Percentiles rank a stretch among this genome's conserved stretches.
phyloP scores from a whole-genome alignment of 2,113 vertebrate genomes.

The Sarotherodon lohbergeri region DNA sequence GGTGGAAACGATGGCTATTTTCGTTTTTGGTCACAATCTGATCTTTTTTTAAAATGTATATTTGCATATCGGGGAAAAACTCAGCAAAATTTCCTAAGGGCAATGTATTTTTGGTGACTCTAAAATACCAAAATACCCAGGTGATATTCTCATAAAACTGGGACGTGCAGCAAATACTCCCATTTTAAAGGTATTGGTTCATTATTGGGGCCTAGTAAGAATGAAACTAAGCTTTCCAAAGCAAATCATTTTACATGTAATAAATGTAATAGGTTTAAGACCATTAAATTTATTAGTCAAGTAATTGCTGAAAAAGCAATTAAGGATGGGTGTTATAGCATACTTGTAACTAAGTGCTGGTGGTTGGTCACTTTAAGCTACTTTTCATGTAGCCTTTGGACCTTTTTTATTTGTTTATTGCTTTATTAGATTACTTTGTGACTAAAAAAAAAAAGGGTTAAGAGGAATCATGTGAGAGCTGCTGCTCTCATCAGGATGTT shows the following conservation, averaged over 20 bases:
- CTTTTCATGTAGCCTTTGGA: neutral
- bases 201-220: neutral
- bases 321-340: neutral
- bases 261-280: neutral
- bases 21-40: neutral
- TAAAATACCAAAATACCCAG: neutral
- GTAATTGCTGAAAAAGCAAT: neutral
- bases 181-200: neutral
- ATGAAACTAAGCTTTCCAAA: neutral
- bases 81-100: neutral
- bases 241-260: neutral
- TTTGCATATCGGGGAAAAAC: neutral
- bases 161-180: neutral
- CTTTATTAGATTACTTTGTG: slow-evolving; percentile 4
- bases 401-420: slow-evolving; percentile 15
- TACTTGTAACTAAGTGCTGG: neutral
- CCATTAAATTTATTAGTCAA: neutral
- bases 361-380: neutral
- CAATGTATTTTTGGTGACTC: neutral
- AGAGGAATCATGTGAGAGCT: neutral
- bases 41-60: neutral
- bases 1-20: neutral
- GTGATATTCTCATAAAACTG: neutral
- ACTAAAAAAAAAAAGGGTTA: neutral
- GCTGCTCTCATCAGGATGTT: neutral